Evolutionary conservation across 1,140 invertebrate species (phyloP).

Genomic region (Euborellia annulipes): DNA sequence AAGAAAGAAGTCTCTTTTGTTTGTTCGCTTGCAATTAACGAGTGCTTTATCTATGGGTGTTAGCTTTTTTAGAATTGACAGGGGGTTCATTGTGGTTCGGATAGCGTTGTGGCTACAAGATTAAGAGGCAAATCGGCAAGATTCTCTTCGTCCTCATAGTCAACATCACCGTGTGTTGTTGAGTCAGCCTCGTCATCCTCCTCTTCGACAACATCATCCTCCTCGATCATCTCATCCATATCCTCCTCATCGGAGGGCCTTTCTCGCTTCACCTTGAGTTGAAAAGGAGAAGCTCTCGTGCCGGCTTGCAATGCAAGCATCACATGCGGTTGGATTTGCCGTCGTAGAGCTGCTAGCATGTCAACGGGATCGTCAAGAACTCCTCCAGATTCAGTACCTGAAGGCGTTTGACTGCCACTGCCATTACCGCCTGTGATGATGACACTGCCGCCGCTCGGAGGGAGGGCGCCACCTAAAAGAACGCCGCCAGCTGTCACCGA

Average conservation of each 20-base stretch:
- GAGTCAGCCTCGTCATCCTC: slow-evolving; percentile 21
- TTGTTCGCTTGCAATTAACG: too few species aligned
- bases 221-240: slow-evolving; percentile 6
- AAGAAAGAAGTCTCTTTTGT: too few species aligned
- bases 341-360: slow-evolving; percentile 43
- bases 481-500: too few species aligned
- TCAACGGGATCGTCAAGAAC: slow-evolving; percentile 30
- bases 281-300: slow-evolving; percentile 19
- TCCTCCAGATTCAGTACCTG: slow-evolving; percentile 27
- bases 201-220: slow-evolving; percentile 25
- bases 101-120: slow-evolving; percentile 29
- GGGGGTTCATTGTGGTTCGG: slow-evolving; percentile 16
- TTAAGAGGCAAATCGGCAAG: slow-evolving; percentile 30
- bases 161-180: slow-evolving; percentile 12
- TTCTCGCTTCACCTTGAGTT: slow-evolving; percentile 16
- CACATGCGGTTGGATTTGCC: slow-evolving; percentile 44
- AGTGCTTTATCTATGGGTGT: too few species aligned
- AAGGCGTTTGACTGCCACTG: slow-evolving; percentile 16
- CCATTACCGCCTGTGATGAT: slow-evolving; percentile 9
- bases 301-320: slow-evolving; percentile 37
- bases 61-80: too few species aligned
- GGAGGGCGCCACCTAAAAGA: slow-evolving; percentile 10
- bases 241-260: slow-evolving; percentile 16
- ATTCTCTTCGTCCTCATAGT: slow-evolving; percentile 25
- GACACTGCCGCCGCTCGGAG: slow-evolving; percentile 5